phyloP scores from a whole-genome alignment of 2,888 invertebrate species.

The Clepsis dumicolana region DNA sequence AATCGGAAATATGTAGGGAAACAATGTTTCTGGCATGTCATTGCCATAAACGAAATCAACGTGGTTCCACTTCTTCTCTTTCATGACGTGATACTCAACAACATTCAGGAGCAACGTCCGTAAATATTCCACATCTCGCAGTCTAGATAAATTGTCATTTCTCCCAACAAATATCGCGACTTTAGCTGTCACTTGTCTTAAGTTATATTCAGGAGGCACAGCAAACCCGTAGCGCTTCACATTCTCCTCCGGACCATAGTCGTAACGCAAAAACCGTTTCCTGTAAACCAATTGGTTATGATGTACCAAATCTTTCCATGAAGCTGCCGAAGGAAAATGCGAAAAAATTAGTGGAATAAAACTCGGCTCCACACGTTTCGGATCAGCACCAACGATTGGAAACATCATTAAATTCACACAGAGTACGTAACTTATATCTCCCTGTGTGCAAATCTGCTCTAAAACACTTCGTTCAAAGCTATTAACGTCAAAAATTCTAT shows the following conservation, averaged over 20 bases:
- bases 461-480: constrained; percentile 32
- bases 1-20: constrained; percentile 27
- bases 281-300: constrained; percentile 49
- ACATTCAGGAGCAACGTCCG: constrained; percentile 38
- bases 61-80: constrained; percentile 37
- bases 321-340: neutral
- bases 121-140: constrained; percentile 43
- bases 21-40: constrained; percentile 29
- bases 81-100: constrained; percentile 37
- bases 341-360: neutral
- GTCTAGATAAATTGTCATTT: constrained; percentile 37
- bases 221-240: constrained; percentile 5
- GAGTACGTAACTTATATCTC: constrained; percentile 9
- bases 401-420: constrained; percentile 16
- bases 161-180: constrained; percentile 36
- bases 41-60: constrained; percentile 42
- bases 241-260: constrained; percentile 47
- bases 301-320: constrained; percentile 47
- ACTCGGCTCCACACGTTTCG: neutral
- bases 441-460: constrained; percentile 29
- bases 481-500: constrained; percentile 62
- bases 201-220: constrained; percentile 51
- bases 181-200: constrained; percentile 52
- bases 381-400: constrained; percentile 1
- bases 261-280: constrained; percentile 48